These are phyloP conservation scores for Platerodrilus igneus DNA, from an alignment of 2,888 invertebrate species.

Conservation along the genomic window DNA sequence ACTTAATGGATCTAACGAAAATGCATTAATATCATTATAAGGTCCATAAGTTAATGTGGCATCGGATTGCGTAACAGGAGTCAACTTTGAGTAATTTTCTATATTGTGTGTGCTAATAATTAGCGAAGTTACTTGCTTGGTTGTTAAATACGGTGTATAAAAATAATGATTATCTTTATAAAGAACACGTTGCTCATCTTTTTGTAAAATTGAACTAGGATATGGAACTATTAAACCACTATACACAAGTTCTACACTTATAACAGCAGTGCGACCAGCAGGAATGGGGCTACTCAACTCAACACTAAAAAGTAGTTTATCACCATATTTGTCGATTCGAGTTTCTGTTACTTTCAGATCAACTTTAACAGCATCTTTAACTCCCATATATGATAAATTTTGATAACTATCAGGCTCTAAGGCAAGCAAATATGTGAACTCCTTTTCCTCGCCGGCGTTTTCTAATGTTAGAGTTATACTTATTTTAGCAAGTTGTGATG, in stretches of 20 bases:
- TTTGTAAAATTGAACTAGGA: conserved; percentile 85
- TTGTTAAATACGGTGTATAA: conserved; percentile 76
- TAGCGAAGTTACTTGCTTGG: conserved; percentile 77
- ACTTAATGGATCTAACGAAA: conserved; percentile 57
- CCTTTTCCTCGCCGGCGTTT: conserved; percentile 71
- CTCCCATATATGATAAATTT: conserved; percentile 71
- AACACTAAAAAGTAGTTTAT: conserved; percentile 34
- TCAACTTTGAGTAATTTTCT: conserved; percentile 76
- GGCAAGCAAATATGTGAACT: conserved; percentile 66
- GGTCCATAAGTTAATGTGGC: conserved; percentile 85
- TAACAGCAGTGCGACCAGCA: conserved; percentile 54
- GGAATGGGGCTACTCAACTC: conserved; percentile 57
- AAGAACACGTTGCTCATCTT: conserved; percentile 89
- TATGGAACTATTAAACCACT: conserved; percentile 75
- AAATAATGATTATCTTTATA: conserved; percentile 81
- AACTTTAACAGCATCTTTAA: conserved; percentile 58
- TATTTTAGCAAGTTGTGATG: conserved; percentile 85
- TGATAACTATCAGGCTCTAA: conserved; percentile 61
- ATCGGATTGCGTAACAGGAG: conserved; percentile 75
- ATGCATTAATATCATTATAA: conserved; percentile 67
- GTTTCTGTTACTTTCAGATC: conserved; percentile 48
- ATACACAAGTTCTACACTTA: conserved; percentile 69
- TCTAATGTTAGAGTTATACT: conserved; percentile 74
- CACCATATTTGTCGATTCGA: conserved; percentile 50
- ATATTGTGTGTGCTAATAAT: conserved; percentile 72